These are phyloP conservation scores for Anableps anableps DNA, from an alignment of 2,797 vertebrate species.

Conservation along the genomic window DNA sequence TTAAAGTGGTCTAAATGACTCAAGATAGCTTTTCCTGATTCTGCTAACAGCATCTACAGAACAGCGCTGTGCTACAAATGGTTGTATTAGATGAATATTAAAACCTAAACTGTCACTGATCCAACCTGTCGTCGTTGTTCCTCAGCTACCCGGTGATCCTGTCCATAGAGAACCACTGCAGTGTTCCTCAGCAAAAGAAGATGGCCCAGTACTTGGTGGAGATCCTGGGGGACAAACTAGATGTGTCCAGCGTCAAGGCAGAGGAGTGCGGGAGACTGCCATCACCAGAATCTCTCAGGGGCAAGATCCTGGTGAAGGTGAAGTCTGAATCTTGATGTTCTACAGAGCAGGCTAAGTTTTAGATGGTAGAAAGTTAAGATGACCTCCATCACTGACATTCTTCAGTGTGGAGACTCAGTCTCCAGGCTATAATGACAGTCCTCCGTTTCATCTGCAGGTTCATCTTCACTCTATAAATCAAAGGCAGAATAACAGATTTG, in stretches of 20 bases:
- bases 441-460: background rate
- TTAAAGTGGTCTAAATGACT: background rate
- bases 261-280: constrained; percentile 86
- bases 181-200: constrained; percentile 95
- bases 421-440: constrained; percentile 14
- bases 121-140: constrained; percentile 12
- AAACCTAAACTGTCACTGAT: background rate
- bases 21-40: background rate
- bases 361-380: background rate
- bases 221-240: constrained; percentile 93
- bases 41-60: background rate
- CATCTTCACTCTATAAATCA: constrained; percentile 32
- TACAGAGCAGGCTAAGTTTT: background rate
- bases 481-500: constrained; percentile 14
- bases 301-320: constrained; percentile 98
- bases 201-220: constrained; percentile 94
- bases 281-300: constrained; percentile 90
- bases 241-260: constrained; percentile 84
- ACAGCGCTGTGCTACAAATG: background rate
- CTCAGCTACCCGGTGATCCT: constrained; percentile 94
- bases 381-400: background rate
- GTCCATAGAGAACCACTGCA: constrained; percentile 98
- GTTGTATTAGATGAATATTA: background rate
- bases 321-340: background rate
- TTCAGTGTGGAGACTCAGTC: constrained; percentile 1